Conservation (phyloP, 1,140 invertebrate genomes). For the Dysdera silvatica region DNA sequence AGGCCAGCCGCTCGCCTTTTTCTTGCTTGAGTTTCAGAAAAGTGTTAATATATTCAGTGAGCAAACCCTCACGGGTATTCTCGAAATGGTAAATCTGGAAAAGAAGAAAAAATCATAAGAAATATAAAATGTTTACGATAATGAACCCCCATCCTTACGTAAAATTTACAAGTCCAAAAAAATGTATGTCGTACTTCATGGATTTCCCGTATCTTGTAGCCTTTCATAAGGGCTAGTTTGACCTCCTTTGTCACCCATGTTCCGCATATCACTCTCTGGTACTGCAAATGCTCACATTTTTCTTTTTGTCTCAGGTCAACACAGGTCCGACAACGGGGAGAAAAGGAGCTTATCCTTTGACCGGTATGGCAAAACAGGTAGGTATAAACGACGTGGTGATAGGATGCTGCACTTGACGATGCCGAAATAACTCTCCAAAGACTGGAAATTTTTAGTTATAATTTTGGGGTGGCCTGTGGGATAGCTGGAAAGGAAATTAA, state of each 20-base stretch:
- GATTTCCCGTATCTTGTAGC: background rate
- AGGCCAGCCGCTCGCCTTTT: conserved; percentile 33
- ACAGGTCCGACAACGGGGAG: conserved; percentile 1
- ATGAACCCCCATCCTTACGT: too few relatives aligned
- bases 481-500: too few relatives aligned
- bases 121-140: too few relatives aligned
- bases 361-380: background rate
- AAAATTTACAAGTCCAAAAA: background rate
- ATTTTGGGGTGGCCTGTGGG: too few relatives aligned
- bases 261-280: background rate
- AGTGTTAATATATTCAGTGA: conserved; percentile 30
- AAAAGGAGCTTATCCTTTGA: background rate
- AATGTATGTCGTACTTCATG: background rate
- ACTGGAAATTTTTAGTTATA: too few relatives aligned
- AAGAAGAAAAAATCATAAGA: background rate
- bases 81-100: conserved; percentile 5
- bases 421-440: too few relatives aligned
- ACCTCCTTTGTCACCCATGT: conserved; percentile 5
- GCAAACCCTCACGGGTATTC: conserved; percentile 6
- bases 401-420: too few relatives aligned
- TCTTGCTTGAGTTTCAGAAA: conserved; percentile 35
- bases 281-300: background rate
- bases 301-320: background rate
- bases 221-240: background rate
- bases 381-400: background rate